Base-by-base conservation (phyloP, 2,113 vertebrate species). In the Nycticebus coucang region DNA sequence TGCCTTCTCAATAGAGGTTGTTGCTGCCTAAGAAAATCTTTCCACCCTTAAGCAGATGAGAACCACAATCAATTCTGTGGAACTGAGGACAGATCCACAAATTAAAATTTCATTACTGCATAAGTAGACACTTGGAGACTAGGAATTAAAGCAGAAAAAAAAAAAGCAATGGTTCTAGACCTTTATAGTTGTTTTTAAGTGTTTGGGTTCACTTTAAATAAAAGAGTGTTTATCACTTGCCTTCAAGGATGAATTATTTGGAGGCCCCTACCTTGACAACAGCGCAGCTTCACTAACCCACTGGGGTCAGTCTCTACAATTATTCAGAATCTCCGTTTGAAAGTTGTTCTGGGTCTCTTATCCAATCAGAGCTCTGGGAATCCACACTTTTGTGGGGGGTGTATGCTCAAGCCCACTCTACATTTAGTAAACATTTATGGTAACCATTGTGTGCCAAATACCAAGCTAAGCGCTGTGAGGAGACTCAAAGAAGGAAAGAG, bases 1-100 rank as follows among this genome's bases (percentile, higher is more conserved):
- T 94, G 66, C 50, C 71, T 96, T 78, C 92, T 82, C 69, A 28
- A 30, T 78, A 60, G 35, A 87, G 59, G n/a, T 83, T 75, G 68
- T 79, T 86, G 41, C 55, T 19, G 30, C 71, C 84, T 69, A 26
- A 93, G 84, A 95, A 98, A 87, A 94, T 85, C 77, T 78, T 92
- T 81, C 89, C 84, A 18, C 37, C 94, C 97, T 87, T 81, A 91
- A 72, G 71, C 50, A 80, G 87, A 28, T 90, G 91, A 97, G 90
- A 97, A 69, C 87, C n/a, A 79, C 86, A 82, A 81, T 83, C 5
- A 33, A 75, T 90, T 95, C 50, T 81, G 68, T 88, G 41, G 79
- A 96, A 94, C 87, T 91, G 79, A 96, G 92, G 91, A 87, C 86
- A 95, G 41, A 88, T 93, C 41, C 86, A 87, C 69, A 81, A 80